Evolutionary conservation across 1,140 invertebrate species (phyloP).

Genomic region (Rhagoletis pomonella): DNA sequence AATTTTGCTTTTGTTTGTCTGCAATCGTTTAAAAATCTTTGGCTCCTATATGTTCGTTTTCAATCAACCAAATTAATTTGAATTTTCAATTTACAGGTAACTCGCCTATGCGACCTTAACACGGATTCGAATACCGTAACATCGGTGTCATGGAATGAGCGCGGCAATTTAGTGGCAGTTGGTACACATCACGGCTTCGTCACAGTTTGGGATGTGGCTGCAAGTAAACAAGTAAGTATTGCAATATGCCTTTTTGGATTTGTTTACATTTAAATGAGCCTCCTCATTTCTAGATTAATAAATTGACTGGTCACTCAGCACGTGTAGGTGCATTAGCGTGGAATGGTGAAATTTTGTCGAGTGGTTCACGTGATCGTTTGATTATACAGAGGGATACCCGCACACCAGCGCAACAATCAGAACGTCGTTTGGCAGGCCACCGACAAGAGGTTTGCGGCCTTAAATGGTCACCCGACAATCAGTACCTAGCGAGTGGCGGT

Average conservation of each 20-base stretch:
- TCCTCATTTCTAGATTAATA: constrained; percentile 80
- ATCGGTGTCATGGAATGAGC: constrained; percentile 99
- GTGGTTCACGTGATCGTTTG: constrained; percentile 94
- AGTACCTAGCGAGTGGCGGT: constrained; percentile 97
- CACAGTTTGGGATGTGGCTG: constrained; percentile 97
- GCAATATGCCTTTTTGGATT: background rate
- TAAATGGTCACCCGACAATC: constrained; percentile 99
- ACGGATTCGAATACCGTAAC: constrained; percentile 96
- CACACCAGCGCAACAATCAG: constrained; percentile 85
- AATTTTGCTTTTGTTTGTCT: background rate
- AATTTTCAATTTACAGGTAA: constrained; percentile 79
- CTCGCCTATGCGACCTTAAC: constrained; percentile 95
- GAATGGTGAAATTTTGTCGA: constrained; percentile 98
- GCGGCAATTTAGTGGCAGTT: constrained; percentile 96
- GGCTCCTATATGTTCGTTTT: constrained; percentile 44
- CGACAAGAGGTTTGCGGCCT: constrained; percentile 98
- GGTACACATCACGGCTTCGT: constrained; percentile 98
- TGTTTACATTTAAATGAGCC: constrained; percentile 23
- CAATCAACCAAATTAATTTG: constrained; percentile 34
- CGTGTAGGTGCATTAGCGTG: constrained; percentile 96
- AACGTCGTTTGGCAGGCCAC: constrained; percentile 91
- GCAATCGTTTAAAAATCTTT: constrained; percentile 16
- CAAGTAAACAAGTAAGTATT: constrained; percentile 87
- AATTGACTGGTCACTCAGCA: constrained; percentile 94
- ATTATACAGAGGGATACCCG: constrained; percentile 97